Conservation (phyloP, 2,113 vertebrate genomes). For the Muscicapa adusta region DNA sequence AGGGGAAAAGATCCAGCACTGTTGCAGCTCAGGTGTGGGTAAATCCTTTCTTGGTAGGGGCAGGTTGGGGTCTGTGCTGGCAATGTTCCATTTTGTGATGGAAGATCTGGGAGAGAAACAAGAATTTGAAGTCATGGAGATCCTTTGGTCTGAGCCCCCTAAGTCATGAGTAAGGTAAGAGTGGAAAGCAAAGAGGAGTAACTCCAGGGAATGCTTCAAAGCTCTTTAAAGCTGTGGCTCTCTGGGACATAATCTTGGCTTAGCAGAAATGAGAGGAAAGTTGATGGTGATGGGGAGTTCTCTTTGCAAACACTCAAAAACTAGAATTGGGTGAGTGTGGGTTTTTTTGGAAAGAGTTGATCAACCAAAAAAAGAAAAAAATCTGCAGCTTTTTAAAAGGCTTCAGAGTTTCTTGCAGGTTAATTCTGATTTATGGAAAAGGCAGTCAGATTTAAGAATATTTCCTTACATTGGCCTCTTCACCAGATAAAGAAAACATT, state of each 20-base stretch:
- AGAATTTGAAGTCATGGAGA: not conserved
- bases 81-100: not conserved
- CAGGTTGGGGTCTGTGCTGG: not conserved
- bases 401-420: not conserved
- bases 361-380: not conserved
- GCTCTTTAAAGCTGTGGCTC: not conserved
- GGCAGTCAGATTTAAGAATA: not conserved
- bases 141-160: not conserved
- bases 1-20: not conserved
- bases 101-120: not conserved
- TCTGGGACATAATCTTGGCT: not conserved
- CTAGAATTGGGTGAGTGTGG: rapidly evolving
- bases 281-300: not conserved
- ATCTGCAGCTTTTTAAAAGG: not conserved
- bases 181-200: not conserved
- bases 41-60: not conserved
- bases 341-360: not conserved
- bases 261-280: not conserved
- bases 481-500: not conserved
- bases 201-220: not conserved
- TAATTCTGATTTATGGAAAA: not conserved
- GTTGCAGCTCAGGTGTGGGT: not conserved
- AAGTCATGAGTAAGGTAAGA: rapidly evolving
- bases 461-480: not conserved
- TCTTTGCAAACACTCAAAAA: not conserved